phyloP scores from a whole-genome alignment of 2,113 vertebrate genomes.

The Suricata suricatta region DNA sequence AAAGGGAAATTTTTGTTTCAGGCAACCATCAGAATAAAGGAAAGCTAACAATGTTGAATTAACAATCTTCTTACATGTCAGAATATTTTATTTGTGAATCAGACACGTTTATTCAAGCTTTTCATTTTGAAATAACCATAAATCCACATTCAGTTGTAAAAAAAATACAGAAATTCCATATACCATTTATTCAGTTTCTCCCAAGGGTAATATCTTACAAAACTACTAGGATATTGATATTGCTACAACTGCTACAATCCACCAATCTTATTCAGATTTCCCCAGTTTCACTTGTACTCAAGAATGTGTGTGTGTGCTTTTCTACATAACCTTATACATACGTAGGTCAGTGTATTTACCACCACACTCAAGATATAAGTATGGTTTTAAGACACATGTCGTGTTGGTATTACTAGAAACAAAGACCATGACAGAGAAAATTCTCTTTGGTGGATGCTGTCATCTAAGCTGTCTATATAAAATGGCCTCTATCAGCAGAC shows the following conservation, averaged over 20 bases:
- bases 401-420: neutral
- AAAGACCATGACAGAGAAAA: neutral
- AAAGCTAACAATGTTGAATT: neutral
- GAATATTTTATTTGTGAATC: constrained; percentile 24
- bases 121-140: neutral
- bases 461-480: neutral
- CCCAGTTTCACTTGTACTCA: neutral
- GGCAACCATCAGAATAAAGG: neutral
- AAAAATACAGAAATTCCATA: neutral
- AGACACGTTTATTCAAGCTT: neutral
- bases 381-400: neutral
- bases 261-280: neutral
- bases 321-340: neutral
- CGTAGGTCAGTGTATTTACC: neutral
- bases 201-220: neutral
- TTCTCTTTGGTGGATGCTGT: neutral
- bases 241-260: neutral
- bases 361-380: neutral
- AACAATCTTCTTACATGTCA: neutral
- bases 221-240: neutral
- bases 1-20: constrained; percentile 40
- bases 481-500: neutral
- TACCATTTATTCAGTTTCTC: neutral
- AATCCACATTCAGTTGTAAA: neutral
- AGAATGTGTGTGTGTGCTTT: neutral